Evolutionary conservation across 2,113 vertebrate genomes (phyloP).

Genomic region (Tor tambroides): DNA sequence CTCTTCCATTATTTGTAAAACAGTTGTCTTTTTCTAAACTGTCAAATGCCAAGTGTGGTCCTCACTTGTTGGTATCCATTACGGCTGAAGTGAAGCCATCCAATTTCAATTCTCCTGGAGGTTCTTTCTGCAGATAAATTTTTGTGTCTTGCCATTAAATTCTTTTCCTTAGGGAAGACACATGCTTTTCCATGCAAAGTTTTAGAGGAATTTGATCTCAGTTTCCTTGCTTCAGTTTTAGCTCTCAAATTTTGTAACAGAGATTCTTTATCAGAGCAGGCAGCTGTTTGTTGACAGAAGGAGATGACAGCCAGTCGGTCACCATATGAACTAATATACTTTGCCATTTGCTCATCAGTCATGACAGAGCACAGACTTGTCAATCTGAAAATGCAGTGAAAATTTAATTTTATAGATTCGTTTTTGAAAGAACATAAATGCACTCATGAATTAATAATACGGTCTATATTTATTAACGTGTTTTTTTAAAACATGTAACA

Average conservation of each 20-base stretch:
- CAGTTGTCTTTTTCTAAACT: slow-evolving; percentile 36
- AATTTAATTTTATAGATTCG: neutral
- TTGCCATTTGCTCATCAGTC: neutral
- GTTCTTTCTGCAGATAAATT: slow-evolving; percentile 42
- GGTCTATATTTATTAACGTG: no score
- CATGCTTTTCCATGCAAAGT: neutral
- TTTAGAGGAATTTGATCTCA: slow-evolving; percentile 31
- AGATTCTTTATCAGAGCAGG: slow-evolving; percentile 7
- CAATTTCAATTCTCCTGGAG: slow-evolving; percentile 44
- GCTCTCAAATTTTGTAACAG: neutral
- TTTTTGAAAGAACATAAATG: neutral
- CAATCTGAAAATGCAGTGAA: neutral
- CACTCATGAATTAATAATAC: neutral
- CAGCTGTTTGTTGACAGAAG: slow-evolving; percentile 20
- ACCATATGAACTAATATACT: slow-evolving; percentile 33
- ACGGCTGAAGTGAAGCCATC: slow-evolving; percentile 42
- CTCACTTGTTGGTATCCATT: slow-evolving; percentile 49
- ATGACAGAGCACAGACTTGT: slow-evolving; percentile 14
- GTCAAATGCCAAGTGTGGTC: slow-evolving; percentile 36
- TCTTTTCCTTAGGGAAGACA: neutral
- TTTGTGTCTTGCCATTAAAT: slow-evolving; percentile 29
- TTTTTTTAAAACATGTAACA: no score
- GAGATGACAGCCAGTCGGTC: slow-evolving; percentile 20
- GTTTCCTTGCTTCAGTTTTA: slow-evolving; percentile 20
- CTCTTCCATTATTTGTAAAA: slow-evolving; percentile 42